Evolutionary conservation across 2,888 invertebrate species (phyloP), one percentile per base, ranked within the genome.

Genomic region (Salticus scenicus): DNA sequence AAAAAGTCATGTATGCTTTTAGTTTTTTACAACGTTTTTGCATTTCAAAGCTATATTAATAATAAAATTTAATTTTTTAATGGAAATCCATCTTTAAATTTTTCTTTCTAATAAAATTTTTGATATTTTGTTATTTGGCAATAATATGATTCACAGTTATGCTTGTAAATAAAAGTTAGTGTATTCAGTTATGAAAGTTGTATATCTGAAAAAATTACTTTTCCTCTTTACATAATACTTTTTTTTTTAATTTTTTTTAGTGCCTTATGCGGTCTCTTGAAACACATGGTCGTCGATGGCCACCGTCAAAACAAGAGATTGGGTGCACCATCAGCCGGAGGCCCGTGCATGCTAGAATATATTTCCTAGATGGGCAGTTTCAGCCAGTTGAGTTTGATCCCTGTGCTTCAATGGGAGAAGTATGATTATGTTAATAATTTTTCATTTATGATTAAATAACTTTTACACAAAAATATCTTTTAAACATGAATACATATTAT

Each of bases 371-470:
- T 91, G 97, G 97, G 0, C 97, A 97, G 90, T 97, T 97, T 91
- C 96, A 98, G 91, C 96, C 97, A 0, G 94, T 98, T 0, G 98
- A 98, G 92, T 98, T 98, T 92, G 97, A 98, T 90, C 97, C 98
- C 0, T 97, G 97, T 37, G 96, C 97, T 69, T 97, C 97, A 0
- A 96, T 97, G 2, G 94, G 94, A 89, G 97, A 98, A 90, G 92
- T 90, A 77, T 76, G 87, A n/a, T 24, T 69, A n/a, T n/a, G n/a
- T n/a, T 30, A 12, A 37, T 12, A 37, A 47, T 17, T 47, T 47
- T n/a, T 12, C 0, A 42, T 42, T 42, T 14, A 42, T 14, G 17
- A 12, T 1, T 1, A 14, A 42, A 17, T 42, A n/a, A n/a, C n/a
- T n/a, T n/a, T n/a, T n/a, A n/a, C n/a, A n/a, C n/a, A 57, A 27